Conservation (phyloP, 1,140 invertebrate genomes). For the Ectropis grisescens region DNA sequence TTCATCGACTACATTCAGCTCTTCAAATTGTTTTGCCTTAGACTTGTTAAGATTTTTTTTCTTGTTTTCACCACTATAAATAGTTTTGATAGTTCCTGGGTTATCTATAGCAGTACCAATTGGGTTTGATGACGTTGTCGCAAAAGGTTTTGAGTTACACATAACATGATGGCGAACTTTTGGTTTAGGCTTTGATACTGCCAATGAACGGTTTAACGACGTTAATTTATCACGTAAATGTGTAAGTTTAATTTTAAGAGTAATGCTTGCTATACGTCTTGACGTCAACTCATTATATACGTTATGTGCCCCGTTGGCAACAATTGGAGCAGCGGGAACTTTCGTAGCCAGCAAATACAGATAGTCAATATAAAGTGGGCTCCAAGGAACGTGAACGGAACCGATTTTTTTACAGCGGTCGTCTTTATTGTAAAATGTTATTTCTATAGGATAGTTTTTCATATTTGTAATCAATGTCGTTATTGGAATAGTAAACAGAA, state of each 20-base stretch:
- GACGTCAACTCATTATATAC: conserved; percentile 25
- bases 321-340: conserved; percentile 9
- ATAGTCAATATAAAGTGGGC: conserved; percentile 23
- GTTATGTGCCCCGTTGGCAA: conserved; percentile 20
- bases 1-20: too few relatives aligned
- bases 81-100: conserved; percentile 13
- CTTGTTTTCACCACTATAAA: conserved; percentile 9
- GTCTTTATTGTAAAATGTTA: conserved; percentile 28
- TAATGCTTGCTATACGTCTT: conserved; percentile 30
- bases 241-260: conserved; percentile 30
- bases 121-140: not conserved
- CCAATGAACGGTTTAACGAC: conserved; percentile 9
- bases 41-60: conserved; percentile 2
- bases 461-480: conserved; percentile 28
- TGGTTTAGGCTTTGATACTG: conserved; percentile 7
- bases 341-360: conserved; percentile 18
- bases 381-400: conserved; percentile 30
- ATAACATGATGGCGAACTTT: conserved; percentile 11
- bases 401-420: conserved; percentile 23
- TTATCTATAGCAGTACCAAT: conserved; percentile 4
- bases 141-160: conserved; percentile 8
- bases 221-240: conserved; percentile 16
- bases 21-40: too few relatives aligned
- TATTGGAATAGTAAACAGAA: conserved; percentile 24
- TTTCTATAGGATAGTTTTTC: conserved; percentile 30